Percentiles rank a stretch among this genome's conserved stretches.
Evolutionary conservation across 2,888 invertebrate genomes (phyloP).

Genomic region (Tethea ocularis): DNA sequence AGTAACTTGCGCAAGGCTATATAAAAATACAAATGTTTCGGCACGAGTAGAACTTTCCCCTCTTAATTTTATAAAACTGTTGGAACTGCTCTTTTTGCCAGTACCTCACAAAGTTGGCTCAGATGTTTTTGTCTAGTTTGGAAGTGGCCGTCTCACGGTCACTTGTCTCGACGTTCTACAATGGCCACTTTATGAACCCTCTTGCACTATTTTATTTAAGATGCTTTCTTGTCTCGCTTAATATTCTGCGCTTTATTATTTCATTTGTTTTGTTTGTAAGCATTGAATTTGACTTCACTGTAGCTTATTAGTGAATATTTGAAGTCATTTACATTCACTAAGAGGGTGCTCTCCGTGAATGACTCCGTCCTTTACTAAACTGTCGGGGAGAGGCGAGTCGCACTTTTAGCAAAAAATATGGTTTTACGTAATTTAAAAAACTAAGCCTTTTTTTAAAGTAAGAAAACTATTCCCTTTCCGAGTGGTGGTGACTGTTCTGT

Average conservation of each 20-base stretch:
- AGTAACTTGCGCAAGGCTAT: neutral
- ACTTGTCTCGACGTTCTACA: neutral
- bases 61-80: slow-evolving; percentile 6
- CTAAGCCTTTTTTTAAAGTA: too few species aligned
- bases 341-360: too few species aligned
- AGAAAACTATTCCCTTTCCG: too few species aligned
- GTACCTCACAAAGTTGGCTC: neutral
- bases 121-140: neutral
- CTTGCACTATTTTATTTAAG: neutral
- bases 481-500: too few species aligned
- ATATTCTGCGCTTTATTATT: neutral
- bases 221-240: neutral
- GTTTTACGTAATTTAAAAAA: too few species aligned
- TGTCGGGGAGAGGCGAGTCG: too few species aligned
- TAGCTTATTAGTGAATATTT: neutral
- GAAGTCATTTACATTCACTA: neutral
- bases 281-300: neutral
- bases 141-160: slow-evolving; percentile 4
- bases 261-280: neutral
- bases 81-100: slow-evolving; percentile 2
- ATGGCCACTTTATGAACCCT: neutral
- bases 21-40: slow-evolving; percentile 1
- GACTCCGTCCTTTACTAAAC: too few species aligned
- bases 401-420: too few species aligned
- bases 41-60: neutral